Evolutionary conservation across 2,113 vertebrate species (phyloP), one percentile per base, ranked within the genome.

Genomic region (Archocentrus centrarchus): DNA sequence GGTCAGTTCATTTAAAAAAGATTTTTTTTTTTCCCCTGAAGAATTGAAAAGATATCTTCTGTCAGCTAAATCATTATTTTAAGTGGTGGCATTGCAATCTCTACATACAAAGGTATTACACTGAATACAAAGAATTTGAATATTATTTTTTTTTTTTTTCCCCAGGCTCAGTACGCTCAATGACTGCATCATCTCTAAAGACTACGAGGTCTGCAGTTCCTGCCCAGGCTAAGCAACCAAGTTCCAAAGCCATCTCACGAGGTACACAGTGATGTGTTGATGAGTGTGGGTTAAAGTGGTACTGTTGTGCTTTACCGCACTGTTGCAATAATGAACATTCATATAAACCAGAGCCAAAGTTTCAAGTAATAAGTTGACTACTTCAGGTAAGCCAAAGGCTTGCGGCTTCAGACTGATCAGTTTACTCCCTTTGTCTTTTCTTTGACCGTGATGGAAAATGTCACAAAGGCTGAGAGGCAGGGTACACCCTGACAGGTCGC

Each of bases 151-250:
- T 58, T 35, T 5, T 7, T 17, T 15, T 44, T 1, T 24, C 20
- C 80, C 13, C 77, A 95, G 95, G 77, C 59, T 88, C 92, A 0
- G 59, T 83, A 24, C 80, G 75, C 39, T 91, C 92, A 2, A n/a
- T 32, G 20, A 22, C 76, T 0, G n/a, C 85, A 3, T 63, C 85
- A 3, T 91, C 90, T 68, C 24, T 84, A 2, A 94, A 88, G 82
- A 81, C 84, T 3, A 37, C 55, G 1, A 92, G 73, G 83, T 76
- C 93, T 62, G 82, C 55, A 2, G 83, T 57, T 59, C 75, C 86
- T 1, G 53, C 59, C 1, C 91, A 79, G 79, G 55, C 78, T 3
- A 94, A 95, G 70, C 89, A 32, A 5, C 30, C 60, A 0, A 86
- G 58, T 79, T 59, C 89, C 58, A 96, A 89, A 87, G 61, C 75